A percentile compares a stretch with the other conserved stretches of the same genome.
Conservation (phyloP, 2,797 vertebrate genomes). For the Loriculus beryllinus region DNA sequence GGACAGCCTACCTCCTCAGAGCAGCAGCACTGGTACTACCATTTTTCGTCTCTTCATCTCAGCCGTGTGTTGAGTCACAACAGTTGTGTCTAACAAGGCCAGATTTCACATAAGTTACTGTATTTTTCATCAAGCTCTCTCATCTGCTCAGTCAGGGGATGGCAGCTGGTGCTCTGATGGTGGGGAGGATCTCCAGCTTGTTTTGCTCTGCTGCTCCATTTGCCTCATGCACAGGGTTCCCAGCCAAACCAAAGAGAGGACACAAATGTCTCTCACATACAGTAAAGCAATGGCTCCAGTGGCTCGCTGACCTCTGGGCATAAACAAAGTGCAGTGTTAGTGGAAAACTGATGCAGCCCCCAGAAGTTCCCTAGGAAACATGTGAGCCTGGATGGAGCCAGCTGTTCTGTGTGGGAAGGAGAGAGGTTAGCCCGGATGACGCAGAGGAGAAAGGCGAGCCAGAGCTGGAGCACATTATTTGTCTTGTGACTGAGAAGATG, state of each 20-base stretch:
- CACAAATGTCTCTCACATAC: neutral
- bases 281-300: neutral
- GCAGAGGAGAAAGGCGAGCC: neutral
- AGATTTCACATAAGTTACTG: neutral
- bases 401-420: conserved; percentile 18
- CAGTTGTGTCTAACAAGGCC: neutral
- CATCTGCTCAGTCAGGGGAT: neutral
- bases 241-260: neutral
- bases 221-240: neutral
- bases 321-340: neutral
- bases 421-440: neutral
- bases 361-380: neutral
- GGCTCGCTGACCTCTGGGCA: conserved; percentile 1
- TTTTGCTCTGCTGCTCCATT: neutral
- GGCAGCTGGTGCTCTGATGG: neutral
- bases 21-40: neutral
- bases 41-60: neutral
- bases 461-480: neutral
- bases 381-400: neutral
- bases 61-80: neutral
- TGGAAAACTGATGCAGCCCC: conserved; percentile 24
- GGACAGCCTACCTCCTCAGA: neutral
- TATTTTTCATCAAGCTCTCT: neutral
- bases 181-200: neutral
- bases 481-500: neutral